Conservation (phyloP, 2,113 vertebrate species). For the Archilochus colubris region DNA sequence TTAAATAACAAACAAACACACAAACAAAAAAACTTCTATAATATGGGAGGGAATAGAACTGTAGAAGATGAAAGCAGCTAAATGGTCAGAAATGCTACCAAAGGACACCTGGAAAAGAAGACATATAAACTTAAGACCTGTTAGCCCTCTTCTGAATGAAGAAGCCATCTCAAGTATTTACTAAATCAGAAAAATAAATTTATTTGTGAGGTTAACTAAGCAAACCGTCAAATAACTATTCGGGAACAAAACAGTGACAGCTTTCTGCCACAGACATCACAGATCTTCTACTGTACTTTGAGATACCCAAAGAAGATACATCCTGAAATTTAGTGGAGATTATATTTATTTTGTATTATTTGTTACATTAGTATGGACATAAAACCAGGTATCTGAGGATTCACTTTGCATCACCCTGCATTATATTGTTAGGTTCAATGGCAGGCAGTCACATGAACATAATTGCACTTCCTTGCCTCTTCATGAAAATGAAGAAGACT, state of each 20-base stretch:
- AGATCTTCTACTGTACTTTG: not conserved
- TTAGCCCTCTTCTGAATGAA: not conserved
- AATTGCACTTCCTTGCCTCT: not conserved
- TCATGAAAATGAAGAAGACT: not conserved
- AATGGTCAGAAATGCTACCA: not conserved
- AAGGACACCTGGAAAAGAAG: not conserved
- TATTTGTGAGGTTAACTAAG: not conserved
- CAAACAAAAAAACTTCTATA: not conserved
- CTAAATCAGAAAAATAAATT: not conserved
- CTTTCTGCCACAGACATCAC: not conserved
- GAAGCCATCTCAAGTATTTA: not conserved
- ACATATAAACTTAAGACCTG: not conserved
- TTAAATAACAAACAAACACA: not conserved
- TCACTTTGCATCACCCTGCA: not conserved
- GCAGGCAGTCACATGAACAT: not conserved
- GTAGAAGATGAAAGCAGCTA: not conserved
- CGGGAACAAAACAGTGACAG: not conserved
- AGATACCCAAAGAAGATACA: not conserved
- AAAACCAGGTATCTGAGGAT: not conserved
- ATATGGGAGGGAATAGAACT: not conserved
- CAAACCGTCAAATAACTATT: not conserved
- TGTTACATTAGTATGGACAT: not conserved
- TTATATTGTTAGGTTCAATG: not conserved
- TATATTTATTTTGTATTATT: not conserved
- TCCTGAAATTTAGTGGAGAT: not conserved